Conservation (phyloP, 2,113 vertebrate genomes). For the Cyphomyrus discorhynchus region DNA sequence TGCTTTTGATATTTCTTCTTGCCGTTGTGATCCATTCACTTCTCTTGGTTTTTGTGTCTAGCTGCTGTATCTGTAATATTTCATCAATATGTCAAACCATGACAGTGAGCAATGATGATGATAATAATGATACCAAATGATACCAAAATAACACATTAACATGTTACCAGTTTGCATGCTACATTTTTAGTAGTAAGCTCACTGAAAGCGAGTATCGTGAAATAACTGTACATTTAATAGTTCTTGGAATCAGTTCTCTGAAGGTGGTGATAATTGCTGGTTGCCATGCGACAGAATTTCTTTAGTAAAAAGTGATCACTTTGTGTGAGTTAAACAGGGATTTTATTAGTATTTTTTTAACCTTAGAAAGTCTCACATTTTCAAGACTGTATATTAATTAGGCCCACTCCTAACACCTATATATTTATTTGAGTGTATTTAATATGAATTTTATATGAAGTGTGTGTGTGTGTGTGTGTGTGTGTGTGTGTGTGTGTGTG, state of each 20-base stretch:
- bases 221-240: slow-evolving; percentile 25
- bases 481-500: too few relatives aligned
- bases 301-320: slow-evolving; percentile 46
- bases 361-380: not conserved
- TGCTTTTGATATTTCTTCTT: not conserved
- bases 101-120: not conserved
- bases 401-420: not conserved
- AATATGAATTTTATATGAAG: not conserved
- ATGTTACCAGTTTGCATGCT: not conserved
- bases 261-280: slow-evolving; percentile 53
- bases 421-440: not conserved
- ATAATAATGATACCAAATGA: not conserved
- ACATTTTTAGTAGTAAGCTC: not conserved
- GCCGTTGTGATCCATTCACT: not conserved
- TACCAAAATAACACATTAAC: not conserved
- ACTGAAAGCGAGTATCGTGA: not conserved
- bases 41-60: not conserved
- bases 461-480: too few relatives aligned
- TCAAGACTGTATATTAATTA: not conserved
- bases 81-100: not conserved
- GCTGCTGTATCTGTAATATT: not conserved
- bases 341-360: slow-evolving; percentile 37
- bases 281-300: slow-evolving; percentile 60
- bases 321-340: slow-evolving; percentile 38
- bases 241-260: slow-evolving; percentile 36